phyloP scores from a whole-genome alignment of 2,888 invertebrate species.

The Eupeodes latifasciatus region DNA sequence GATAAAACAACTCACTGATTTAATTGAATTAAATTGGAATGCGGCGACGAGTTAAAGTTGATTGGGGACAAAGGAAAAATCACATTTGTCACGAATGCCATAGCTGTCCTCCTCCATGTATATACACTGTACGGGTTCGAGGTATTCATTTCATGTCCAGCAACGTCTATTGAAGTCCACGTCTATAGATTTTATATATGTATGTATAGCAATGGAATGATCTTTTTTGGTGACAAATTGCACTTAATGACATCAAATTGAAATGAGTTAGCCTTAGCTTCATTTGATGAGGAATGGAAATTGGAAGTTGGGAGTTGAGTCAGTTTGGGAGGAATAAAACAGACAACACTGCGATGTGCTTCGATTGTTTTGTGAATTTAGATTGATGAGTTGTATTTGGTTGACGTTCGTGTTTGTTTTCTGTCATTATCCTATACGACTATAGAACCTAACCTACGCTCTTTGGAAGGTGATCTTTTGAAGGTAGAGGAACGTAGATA shows the following conservation, averaged over 20 bases:
- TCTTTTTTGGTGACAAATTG: constrained; percentile 73
- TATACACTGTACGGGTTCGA: neutral
- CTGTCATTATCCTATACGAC: neutral
- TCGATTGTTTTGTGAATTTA: constrained; percentile 65
- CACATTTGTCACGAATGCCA: constrained; percentile 75
- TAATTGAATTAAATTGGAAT: constrained; percentile 76
- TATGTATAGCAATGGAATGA: constrained; percentile 38
- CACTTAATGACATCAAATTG: constrained; percentile 75
- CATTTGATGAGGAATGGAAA: neutral
- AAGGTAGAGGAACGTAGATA: neutral
- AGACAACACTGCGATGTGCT: constrained; percentile 34
- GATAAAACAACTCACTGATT: constrained; percentile 59
- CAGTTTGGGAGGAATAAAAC: neutral
- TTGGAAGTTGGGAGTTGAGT: constrained; percentile 1
- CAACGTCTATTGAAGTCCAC: neutral
- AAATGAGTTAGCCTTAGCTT: constrained; percentile 50
- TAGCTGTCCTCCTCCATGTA: constrained; percentile 1
- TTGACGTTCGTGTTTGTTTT: constrained; percentile 34
- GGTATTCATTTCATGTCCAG: no score
- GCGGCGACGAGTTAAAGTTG: constrained; percentile 70
- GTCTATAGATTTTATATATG: neutral
- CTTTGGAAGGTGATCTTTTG: constrained; percentile 58
- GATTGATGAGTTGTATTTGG: constrained; percentile 44
- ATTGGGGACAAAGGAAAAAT: constrained; percentile 68
- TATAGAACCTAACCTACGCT: neutral